Evolutionary conservation across 2,797 vertebrate species (phyloP), one percentile per base, ranked within the genome.

Genomic region (Hylomyscus alleni): DNA sequence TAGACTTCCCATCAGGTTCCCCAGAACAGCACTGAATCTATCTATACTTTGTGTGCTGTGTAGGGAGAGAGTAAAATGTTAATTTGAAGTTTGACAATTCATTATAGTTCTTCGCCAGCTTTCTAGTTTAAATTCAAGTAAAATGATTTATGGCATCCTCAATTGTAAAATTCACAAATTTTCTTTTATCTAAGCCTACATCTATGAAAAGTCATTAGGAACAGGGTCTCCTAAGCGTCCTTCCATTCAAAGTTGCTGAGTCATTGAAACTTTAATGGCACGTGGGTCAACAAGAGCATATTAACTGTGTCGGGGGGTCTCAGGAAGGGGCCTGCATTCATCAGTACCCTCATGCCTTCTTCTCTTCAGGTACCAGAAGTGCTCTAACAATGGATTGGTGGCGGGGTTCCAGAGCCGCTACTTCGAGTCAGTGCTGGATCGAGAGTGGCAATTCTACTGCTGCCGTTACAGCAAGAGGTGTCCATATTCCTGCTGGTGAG

Each of bases 401-500:
- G 99, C 99, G 0, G 99, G 99, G 1, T 99, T 99, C 94, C 99
- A 99, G 97, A 99, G 99, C 96, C 99, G 99, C 97, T 99, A 99
- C 98, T 99, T 99, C 89, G 99, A 99, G 50, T 99, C 99, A 0
- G 99, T 99, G 93, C 99, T 99, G 90, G 99, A 99, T 96, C 99
- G 99, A 1, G 99, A 99, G 95, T 99, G 99, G 99, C 99, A 99
- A 94, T 99, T 99, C 96, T 99, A 99, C 98, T 99, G 99, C 98
- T 99, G 99, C 97, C 99, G 99, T 77, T 99, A 99, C 11, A 99
- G 98, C 97, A 99, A 98, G 97, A 99, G 99, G 62, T 99, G 99
- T 88, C 99, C 99, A 0, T 99, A 99, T 93, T 99, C 99, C 87
- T 99, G 99, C 99, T 99, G 99, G 99, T 99, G 98, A 97, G 99